Evolutionary conservation across 2,113 vertebrate species (phyloP), one percentile per base, ranked within the genome.

Genomic region (Chelonoidis abingdonii): DNA sequence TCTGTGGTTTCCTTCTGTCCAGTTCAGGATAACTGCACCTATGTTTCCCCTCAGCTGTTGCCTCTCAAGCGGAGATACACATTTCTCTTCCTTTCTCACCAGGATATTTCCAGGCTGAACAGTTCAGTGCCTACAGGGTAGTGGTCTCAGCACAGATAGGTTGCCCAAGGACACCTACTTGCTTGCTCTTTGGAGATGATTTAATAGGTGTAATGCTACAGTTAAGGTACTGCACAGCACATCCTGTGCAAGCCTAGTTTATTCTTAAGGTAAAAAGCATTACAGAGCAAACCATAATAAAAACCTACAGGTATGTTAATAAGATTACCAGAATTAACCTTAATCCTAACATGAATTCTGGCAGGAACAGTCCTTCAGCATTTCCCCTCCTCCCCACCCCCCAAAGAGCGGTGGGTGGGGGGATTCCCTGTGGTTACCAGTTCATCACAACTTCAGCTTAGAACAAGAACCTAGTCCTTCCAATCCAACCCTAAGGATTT

Each of bases 341-440:
- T 12, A 62, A 29, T 12, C 59, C 29, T 35, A 65, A 35, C 59
- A 35, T 35, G 14, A 31, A 65, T 65, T 35, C 59, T 65, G 59
- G 31, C 59, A 65, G 59, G 12, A 65, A 59, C 57, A 65, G 59
- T 65, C 13, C 31, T 65, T 65, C 59, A 65, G 59, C 56, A 24
- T 8, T 24, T 21, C 54, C 7, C 6, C 54, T 0, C 56, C 10
- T 3, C 3, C 3, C 13, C 31, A 6, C 57, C 4, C 27, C 10
- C 7, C 2, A 57, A 65, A 47, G 10, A 10, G 41, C 41, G 41
- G 41, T 41, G 47, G 47, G n/a, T n/a, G 10, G 35, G 13, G 59
- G 59, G 31, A 35, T 65, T 65, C 59, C 59, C 35, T 35, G 59
- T 29, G 57, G 11, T 35, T 35, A 35, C 14, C 25, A 65, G 29